A percentile compares a stretch with the other conserved stretches of the same genome.
Conservation (phyloP, 2,888 invertebrate genomes). For the Lepidonotus clava region DNA sequence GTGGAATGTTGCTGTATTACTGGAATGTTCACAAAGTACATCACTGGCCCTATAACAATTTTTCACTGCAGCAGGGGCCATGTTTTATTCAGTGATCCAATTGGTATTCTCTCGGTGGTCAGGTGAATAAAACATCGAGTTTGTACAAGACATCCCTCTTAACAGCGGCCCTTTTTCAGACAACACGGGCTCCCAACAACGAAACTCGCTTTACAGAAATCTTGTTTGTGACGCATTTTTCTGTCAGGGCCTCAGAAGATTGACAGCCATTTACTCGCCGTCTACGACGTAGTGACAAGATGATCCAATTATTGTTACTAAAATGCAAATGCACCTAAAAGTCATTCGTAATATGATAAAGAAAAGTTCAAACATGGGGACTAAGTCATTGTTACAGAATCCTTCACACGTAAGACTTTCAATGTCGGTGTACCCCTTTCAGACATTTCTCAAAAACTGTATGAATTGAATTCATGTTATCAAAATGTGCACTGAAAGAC, state of each 20-base stretch:
- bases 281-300: too few relatives aligned
- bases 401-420: too few relatives aligned
- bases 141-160: constrained; percentile 32
- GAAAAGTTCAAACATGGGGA: too few relatives aligned
- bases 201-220: constrained; percentile 10
- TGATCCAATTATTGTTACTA: too few relatives aligned
- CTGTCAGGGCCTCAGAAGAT: neutral
- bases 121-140: constrained; percentile 15
- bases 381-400: too few relatives aligned
- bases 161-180: neutral
- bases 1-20: too few relatives aligned
- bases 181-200: neutral
- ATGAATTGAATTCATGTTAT: too few relatives aligned
- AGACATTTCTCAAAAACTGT: too few relatives aligned
- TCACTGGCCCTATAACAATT: neutral
- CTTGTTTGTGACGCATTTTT: constrained; percentile 1
- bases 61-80: neutral
- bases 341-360: too few relatives aligned
- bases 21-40: neutral
- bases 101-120: neutral
- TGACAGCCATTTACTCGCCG: neutral
- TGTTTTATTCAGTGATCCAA: constrained; percentile 17
- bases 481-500: too few relatives aligned
- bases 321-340: too few relatives aligned
- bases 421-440: too few relatives aligned